Percentiles rank a stretch among this genome's conserved stretches.
phyloP scores from a whole-genome alignment of 1,140 invertebrate species.

The Eulimnadia texana region DNA sequence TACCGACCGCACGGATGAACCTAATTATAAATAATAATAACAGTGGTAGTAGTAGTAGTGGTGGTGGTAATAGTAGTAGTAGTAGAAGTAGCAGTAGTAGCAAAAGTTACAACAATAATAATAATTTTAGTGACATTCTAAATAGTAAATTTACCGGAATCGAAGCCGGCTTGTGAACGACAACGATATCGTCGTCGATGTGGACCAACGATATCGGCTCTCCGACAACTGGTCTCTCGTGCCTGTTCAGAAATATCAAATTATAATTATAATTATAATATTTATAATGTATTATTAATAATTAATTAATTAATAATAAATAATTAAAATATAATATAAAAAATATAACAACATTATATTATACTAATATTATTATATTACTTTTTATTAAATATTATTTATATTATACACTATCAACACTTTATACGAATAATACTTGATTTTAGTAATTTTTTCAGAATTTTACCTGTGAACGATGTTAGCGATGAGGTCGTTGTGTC shows the following conservation, averaged over 20 bases:
- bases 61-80: too few relatives aligned
- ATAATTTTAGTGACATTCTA: slow-evolving; percentile 6
- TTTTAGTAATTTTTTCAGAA: neutral
- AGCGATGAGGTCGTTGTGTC: slow-evolving; percentile 85
- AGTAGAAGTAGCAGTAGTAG: too few relatives aligned
- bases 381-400: too few relatives aligned
- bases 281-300: too few relatives aligned
- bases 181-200: slow-evolving; percentile 94
- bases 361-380: too few relatives aligned
- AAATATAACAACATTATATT: too few relatives aligned
- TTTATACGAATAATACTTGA: neutral
- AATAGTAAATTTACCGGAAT: slow-evolving; percentile 59
- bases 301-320: too few relatives aligned
- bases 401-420: too few relatives aligned
- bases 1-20: slow-evolving; percentile 94
- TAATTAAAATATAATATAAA: too few relatives aligned
- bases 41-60: too few relatives aligned
- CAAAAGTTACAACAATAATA: slow-evolving; percentile 9
- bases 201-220: slow-evolving; percentile 87
- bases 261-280: too few relatives aligned
- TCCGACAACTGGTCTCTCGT: slow-evolving; percentile 92
- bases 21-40: slow-evolving; percentile 39
- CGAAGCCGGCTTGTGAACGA: slow-evolving; percentile 98
- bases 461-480: slow-evolving; percentile 86
- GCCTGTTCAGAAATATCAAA: slow-evolving; percentile 52